These are phyloP conservation scores for Pseudococcus longispinus DNA, from an alignment of 2,888 invertebrate genomes.

Conservation along the genomic window DNA sequence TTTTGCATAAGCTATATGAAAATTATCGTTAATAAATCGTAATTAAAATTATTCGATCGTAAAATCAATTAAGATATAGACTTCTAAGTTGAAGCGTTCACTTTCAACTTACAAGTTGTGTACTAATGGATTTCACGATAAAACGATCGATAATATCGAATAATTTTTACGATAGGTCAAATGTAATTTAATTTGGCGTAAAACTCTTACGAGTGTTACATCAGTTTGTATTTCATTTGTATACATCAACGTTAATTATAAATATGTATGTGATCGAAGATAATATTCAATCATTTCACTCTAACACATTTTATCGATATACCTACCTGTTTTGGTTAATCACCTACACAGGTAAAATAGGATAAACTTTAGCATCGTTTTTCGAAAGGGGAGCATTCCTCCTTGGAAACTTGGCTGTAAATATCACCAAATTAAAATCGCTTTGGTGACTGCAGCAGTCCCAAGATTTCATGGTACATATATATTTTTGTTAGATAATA, in stretches of 20 bases:
- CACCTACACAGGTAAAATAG: neutral
- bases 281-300: slow-evolving; percentile 10
- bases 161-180: slow-evolving; percentile 17
- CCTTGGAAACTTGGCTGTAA: neutral
- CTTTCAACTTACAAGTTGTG: neutral
- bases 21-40: neutral
- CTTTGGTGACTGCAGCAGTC: neutral
- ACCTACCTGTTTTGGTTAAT: slow-evolving; percentile 13
- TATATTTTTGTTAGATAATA: neutral
- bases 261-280: neutral
- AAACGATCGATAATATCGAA: neutral
- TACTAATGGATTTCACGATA: neutral
- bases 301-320: neutral
- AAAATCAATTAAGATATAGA: slow-evolving; percentile 1
- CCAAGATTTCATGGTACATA: neutral
- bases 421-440: neutral
- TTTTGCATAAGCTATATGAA: slow-evolving; percentile 14
- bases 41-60: neutral
- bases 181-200: slow-evolving; percentile 2
- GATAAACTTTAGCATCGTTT: neutral
- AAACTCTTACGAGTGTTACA: slow-evolving; percentile 33
- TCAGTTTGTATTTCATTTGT: slow-evolving; percentile 7
- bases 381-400: neutral
- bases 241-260: neutral
- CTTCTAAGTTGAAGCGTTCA: neutral